Evolutionary conservation across 2,888 invertebrate genomes (phyloP).

Genomic region (Arctia plantaginis): DNA sequence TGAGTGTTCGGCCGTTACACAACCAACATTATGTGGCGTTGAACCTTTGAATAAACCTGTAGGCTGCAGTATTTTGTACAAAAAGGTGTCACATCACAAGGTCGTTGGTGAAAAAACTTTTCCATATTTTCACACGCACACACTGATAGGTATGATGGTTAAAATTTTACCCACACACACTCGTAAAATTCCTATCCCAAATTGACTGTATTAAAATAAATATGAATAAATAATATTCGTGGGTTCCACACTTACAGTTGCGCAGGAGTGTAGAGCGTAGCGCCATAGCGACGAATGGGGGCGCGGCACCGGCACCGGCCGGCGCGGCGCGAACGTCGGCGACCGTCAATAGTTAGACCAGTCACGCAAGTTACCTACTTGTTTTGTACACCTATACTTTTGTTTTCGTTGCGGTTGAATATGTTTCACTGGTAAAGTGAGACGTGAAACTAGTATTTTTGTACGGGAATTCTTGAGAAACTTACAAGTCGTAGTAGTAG

Average conservation of each 20-base stretch:
- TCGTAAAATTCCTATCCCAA: neutral
- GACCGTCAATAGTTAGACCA: constrained; percentile 64
- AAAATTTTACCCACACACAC: neutral
- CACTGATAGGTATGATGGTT: neutral
- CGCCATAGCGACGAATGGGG: constrained; percentile 80
- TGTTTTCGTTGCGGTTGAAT: constrained; percentile 50
- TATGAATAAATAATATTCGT: constrained; percentile 9
- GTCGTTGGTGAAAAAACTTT: constrained; percentile 12
- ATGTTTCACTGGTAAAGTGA: constrained; percentile 19
- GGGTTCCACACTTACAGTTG: constrained; percentile 69
- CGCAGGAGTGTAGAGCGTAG: constrained; percentile 80
- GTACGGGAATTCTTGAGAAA: neutral
- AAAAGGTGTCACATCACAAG: constrained; percentile 11
- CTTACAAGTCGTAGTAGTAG: neutral
- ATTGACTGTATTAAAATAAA: neutral
- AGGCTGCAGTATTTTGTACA: constrained; percentile 2
- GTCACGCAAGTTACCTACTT: constrained; percentile 71
- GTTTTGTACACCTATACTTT: constrained; percentile 50
- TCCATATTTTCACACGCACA: neutral
- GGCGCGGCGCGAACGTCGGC: constrained; percentile 27
- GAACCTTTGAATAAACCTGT: constrained; percentile 4
- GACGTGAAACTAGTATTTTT: neutral
- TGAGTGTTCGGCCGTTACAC: neutral
- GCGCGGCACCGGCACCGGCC: constrained; percentile 59
- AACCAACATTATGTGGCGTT: neutral